Conservation (phyloP, 53 echinoderm and acorn worm genomes). For the Arbacia lixula region DNA sequence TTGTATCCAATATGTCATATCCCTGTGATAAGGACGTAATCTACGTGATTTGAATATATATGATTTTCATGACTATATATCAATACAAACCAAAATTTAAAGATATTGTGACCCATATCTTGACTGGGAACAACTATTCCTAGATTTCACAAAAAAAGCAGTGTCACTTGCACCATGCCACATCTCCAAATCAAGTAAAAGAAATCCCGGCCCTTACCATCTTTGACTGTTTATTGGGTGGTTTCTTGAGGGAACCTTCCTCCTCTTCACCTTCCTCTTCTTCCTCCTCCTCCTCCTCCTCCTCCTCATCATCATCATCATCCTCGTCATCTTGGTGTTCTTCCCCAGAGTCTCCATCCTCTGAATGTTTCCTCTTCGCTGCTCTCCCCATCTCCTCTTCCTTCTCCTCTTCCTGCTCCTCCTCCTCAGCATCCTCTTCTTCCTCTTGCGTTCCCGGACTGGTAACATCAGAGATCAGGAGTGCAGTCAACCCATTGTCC, state of each 20-base stretch:
- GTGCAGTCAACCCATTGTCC: slow-evolving; percentile 79
- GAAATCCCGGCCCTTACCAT: slow-evolving; percentile 68
- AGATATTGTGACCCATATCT: too few species aligned
- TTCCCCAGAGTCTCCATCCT: too few species aligned
- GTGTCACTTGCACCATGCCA: too few species aligned
- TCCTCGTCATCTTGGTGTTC: slow-evolving; percentile 36
- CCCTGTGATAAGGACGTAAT: too few species aligned
- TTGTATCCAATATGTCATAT: too few species aligned
- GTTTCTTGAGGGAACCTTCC: slow-evolving; percentile 52
- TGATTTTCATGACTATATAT: too few species aligned
- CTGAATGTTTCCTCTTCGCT: slow-evolving; percentile 39
- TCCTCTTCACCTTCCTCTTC: slow-evolving; percentile 52
- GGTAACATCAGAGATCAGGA: slow-evolving; percentile 75
- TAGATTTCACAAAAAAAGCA: too few species aligned
- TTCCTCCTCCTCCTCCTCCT: slow-evolving; percentile 26
- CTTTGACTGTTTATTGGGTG: slow-evolving; percentile 61
- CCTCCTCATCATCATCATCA: slow-evolving; percentile 55
- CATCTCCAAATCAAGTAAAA: too few species aligned
- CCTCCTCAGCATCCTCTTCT: slow-evolving; percentile 26
- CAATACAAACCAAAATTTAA: too few species aligned
- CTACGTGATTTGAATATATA: too few species aligned
- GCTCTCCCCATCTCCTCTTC: slow-evolving; percentile 27
- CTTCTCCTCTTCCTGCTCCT: too few species aligned
- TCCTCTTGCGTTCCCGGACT: slow-evolving; percentile 39
- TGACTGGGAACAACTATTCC: too few species aligned